Evolutionary conservation across 2,888 invertebrate genomes (phyloP), one percentile per base, ranked within the genome.

Genomic region (Trissolcus brochymenae): DNA sequence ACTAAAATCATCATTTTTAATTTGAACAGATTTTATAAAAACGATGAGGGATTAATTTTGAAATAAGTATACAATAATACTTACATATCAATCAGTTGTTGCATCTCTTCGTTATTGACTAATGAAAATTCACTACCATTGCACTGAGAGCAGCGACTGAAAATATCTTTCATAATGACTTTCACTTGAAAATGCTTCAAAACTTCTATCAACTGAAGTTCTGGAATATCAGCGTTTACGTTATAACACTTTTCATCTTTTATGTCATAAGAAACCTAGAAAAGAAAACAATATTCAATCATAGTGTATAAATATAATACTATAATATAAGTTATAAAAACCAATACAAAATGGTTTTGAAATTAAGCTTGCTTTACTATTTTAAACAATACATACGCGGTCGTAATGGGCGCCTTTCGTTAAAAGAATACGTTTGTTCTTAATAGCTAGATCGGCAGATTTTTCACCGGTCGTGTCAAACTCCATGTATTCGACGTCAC

Each of bases 101-200:
- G 75, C 89, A 91, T 90, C 7, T 90, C 87, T 0, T 88, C 84
- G 65, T 85, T 87, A 1, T 90, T 84, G 14, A 91, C 84, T 82
- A 89, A 87, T 3, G 90, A 86, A 79, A 91, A 92, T 76, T 88
- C 89, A 59, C 89, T 89, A 19, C 87, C 84, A 81, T 92, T 92
- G 82, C 92, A 92, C n/a, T 84, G 81, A 89, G 90, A 92, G 88
- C 96, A 96, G 81, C 94, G 91, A 82, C 92, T 93, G 83, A 94
- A 93, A 76, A 95, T 91, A 88, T 95, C 92, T 76, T 90, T 90
- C 84, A 92, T 90, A 35, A 90, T 91, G 56, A 95, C 90, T 51
- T 87, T 86, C 68, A 96, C 90, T 84, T 93, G 92, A 86, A 93
- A 95, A 85, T 92, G 91, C 59, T 89, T 89, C 41, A 95, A 87